These are phyloP conservation scores for Nezara viridula DNA, from an alignment of 2,888 invertebrate species.

Conservation along the genomic window DNA sequence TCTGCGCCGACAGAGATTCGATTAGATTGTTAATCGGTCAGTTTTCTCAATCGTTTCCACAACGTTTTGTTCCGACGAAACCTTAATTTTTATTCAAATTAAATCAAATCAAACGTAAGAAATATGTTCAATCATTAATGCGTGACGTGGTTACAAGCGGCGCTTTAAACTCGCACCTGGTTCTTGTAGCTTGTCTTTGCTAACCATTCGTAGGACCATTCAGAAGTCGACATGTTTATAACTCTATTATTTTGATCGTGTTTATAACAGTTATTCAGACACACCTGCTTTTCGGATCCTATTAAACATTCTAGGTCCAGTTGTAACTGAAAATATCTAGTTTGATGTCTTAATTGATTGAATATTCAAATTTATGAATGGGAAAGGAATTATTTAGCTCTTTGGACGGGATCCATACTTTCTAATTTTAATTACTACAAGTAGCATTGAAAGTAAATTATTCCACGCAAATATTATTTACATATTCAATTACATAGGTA, in stretches of 20 bases:
- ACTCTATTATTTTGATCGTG: slow-evolving; percentile 13
- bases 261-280: not conserved
- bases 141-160: slow-evolving; percentile 3
- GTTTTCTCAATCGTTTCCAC: not conserved
- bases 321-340: not conserved
- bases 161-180: slow-evolving; percentile 10
- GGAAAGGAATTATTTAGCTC: not conserved
- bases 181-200: not conserved
- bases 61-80: not conserved
- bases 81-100: slow-evolving; percentile 13
- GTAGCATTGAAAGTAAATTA: no score
- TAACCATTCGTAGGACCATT: slow-evolving; percentile 29
- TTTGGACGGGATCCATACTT: not conserved
- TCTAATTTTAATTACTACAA: not conserved
- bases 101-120: not conserved
- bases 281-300: not conserved
- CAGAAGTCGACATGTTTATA: not conserved
- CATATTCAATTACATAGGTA: no score
- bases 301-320: not conserved
- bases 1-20: not conserved
- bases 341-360: slow-evolving; percentile 15
- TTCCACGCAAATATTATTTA: no score
- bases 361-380: not conserved
- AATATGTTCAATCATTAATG: not conserved
- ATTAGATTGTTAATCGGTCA: not conserved